Conservation (phyloP, 2,113 vertebrate species). For the Phoenicopterus ruber region DNA sequence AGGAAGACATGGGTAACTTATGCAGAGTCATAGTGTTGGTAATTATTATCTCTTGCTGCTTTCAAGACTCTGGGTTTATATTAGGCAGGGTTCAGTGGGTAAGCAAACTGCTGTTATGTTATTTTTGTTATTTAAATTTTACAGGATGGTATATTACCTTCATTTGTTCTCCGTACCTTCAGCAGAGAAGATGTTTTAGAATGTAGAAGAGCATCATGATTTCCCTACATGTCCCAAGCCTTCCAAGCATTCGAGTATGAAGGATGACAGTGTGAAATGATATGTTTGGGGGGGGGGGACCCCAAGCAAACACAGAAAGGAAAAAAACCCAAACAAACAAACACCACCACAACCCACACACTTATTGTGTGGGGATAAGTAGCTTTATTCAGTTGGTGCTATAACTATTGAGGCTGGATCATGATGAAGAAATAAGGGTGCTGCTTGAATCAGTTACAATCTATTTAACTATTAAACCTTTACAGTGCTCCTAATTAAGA, state of each 20-base stretch:
- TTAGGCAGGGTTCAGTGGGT: not conserved
- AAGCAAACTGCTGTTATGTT: not conserved
- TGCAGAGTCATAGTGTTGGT: not conserved
- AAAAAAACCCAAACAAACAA: not conserved
- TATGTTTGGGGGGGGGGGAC: not conserved
- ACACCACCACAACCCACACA: not conserved
- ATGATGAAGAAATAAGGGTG: not conserved
- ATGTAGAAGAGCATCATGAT: fast-evolving
- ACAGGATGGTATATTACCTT: not conserved
- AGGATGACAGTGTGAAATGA: not conserved
- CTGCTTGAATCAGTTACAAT: not conserved
- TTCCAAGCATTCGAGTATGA: not conserved
- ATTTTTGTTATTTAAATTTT: not conserved
- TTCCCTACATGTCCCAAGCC: not conserved
- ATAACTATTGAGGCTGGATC: not conserved
- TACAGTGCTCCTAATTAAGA: not conserved
- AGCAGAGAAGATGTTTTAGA: not conserved
- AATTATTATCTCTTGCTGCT: not conserved
- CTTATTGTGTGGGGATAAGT: not conserved
- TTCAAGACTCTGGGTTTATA: not conserved
- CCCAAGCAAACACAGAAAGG: not conserved
- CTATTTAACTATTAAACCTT: not conserved
- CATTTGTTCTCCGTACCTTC: not conserved
- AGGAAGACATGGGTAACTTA: not conserved
- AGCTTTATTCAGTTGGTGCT: not conserved